Conservation (phyloP, 1,140 invertebrate genomes). For the Limonius californicus region DNA sequence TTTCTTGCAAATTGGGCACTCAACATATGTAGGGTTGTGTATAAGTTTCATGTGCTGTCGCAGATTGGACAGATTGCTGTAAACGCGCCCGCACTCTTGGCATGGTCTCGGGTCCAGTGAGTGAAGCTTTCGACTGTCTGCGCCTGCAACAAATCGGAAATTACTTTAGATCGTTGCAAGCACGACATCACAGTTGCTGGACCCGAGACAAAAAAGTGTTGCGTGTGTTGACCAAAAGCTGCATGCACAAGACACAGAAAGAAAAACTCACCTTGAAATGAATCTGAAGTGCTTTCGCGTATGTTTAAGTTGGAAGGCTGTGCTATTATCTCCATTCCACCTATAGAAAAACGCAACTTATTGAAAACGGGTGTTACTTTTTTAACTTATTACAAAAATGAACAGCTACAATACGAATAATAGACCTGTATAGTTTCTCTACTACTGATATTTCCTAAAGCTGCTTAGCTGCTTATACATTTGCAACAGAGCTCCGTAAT, state of each 20-base stretch:
- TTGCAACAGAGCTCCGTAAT: too few relatives aligned
- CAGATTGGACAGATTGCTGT: slow-evolving; percentile 76
- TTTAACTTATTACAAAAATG: too few relatives aligned
- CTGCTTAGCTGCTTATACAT: too few relatives aligned
- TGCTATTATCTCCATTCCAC: slow-evolving; percentile 41
- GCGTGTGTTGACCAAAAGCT: background rate
- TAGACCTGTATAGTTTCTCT: too few relatives aligned
- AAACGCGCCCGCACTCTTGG: slow-evolving; percentile 72
- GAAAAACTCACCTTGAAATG: background rate
- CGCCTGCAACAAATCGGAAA: slow-evolving; percentile 45
- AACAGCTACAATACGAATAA: too few relatives aligned
- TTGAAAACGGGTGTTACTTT: too few relatives aligned
- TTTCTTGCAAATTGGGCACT: slow-evolving; percentile 69
- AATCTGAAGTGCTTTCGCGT: background rate
- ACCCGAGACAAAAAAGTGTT: slow-evolving; percentile 19
- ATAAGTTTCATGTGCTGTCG: slow-evolving; percentile 76
- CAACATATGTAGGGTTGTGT: slow-evolving; percentile 72
- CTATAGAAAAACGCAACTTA: too few relatives aligned
- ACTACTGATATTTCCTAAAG: too few relatives aligned
- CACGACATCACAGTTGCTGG: slow-evolving; percentile 29
- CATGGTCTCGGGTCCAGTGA: slow-evolving; percentile 66
- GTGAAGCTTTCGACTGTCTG: slow-evolving; percentile 54
- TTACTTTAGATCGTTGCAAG: slow-evolving; percentile 34
- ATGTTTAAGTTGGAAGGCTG: slow-evolving; percentile 22
- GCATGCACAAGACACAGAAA: background rate